phyloP scores from a whole-genome alignment of 1,140 invertebrate genomes.

The roundworm (Caenorhabditis elegans) region DNA sequence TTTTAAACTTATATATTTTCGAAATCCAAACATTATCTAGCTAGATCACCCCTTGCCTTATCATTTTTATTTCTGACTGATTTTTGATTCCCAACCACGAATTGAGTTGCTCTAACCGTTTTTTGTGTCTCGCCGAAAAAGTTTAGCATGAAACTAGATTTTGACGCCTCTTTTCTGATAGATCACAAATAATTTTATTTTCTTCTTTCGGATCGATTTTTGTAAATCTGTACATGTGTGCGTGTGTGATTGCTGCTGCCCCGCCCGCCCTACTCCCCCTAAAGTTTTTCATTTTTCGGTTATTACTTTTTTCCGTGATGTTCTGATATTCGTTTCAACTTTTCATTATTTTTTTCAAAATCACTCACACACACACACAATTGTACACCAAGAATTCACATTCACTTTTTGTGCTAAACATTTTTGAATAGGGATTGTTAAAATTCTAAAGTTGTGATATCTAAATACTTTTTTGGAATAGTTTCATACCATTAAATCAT shows the following conservation, averaged over 20 bases:
- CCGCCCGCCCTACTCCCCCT: neutral
- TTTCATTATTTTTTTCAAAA: neutral
- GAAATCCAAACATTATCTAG: too few relatives aligned
- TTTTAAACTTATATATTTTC: neutral
- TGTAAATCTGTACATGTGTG: conserved; percentile 14
- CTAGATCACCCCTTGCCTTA: too few relatives aligned
- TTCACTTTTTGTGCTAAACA: too few relatives aligned
- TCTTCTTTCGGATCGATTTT: neutral
- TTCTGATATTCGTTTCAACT: neutral
- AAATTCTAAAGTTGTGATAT: too few relatives aligned
- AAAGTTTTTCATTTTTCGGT: neutral
- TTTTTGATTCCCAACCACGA: too few relatives aligned
- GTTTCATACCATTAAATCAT: too few relatives aligned
- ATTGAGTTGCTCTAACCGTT: conserved; percentile 22
- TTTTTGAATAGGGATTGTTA: too few relatives aligned
- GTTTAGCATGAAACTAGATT: neutral
- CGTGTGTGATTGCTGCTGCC: neutral
- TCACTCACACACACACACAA: neutral
- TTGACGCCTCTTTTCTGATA: neutral
- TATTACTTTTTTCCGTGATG: neutral
- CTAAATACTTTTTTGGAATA: too few relatives aligned
- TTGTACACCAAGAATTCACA: too few relatives aligned
- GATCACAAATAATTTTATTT: neutral
- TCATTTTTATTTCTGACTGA: neutral
- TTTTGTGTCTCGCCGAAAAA: neutral